Evolutionary conservation across 2,113 vertebrate species (phyloP).

Genomic region (Peromyscus polionotus): DNA sequence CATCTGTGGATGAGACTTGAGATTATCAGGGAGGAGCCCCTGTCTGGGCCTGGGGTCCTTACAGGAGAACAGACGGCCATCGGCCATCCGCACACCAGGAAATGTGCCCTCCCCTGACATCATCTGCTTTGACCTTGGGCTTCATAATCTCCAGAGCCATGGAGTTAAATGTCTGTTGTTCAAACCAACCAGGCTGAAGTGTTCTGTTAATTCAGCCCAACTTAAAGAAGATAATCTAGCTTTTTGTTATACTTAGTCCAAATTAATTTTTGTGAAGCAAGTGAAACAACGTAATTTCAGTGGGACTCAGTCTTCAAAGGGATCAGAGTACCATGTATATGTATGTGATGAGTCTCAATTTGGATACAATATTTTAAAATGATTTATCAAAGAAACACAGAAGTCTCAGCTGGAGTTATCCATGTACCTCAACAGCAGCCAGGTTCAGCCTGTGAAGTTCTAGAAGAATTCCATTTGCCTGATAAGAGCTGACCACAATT

Average conservation of each 20-base stretch:
- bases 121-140: not conserved
- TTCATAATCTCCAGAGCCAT: not conserved
- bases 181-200: not conserved
- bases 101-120: not conserved
- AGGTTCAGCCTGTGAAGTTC: not conserved
- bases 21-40: not conserved
- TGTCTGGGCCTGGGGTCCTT: not conserved
- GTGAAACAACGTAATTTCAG: not conserved
- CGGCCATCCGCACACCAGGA: not conserved
- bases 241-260: not conserved
- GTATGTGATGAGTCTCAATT: not conserved
- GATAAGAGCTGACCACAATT: not conserved
- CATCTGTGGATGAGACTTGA: not conserved
- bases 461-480: slow-evolving; percentile 51
- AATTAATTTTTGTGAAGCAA: slow-evolving; percentile 2
- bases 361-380: slow-evolving; percentile 29
- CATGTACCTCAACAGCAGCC: not conserved
- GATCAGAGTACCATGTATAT: not conserved
- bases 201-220: not conserved
- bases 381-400: slow-evolving; percentile 24
- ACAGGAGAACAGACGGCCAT: not conserved
- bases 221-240: not conserved
- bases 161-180: not conserved
- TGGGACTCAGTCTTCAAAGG: slow-evolving; percentile 41
- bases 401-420: not conserved